Evolutionary conservation across 2,888 invertebrate genomes (phyloP), one percentile per base, ranked within the genome.

Genomic region (Pterostichus niger): DNA sequence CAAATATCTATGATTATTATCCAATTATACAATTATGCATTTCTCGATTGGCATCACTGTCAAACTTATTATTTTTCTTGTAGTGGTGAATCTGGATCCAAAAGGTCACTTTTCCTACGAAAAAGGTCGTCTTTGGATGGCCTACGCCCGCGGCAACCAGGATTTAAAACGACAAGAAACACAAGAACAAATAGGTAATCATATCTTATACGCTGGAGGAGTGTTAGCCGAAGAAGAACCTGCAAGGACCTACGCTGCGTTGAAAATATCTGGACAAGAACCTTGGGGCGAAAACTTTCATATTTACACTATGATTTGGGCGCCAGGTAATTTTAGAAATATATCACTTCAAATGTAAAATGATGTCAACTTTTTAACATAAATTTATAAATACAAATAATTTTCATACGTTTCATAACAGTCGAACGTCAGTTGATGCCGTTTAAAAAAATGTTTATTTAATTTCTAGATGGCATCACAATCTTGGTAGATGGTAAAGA

Each of bases 301-400:
- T 86, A 88, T 88, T 9, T 94, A 91, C 86, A 89, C 89, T 33
- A 84, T 93, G 6, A 91, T 91, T 84, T 94, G 94, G 94, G 91
- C 88, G 46, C 90, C 90, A 56, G 92, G 92, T 86, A 86, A 10
- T 52, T 52, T 17, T 2, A 2, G 35, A 61, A 61, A 33, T 35
- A 61, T 61, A 33, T 0, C 31, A n/a, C 11, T 59, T 59, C 5
- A 59, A 13, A n/a, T n/a, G n/a, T n/a, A n/a, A n/a, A n/a, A n/a
- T n/a, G n/a, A n/a, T n/a, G n/a, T n/a, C n/a, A n/a, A n/a, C n/a
- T n/a, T n/a, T n/a, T n/a, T n/a, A n/a, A n/a, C n/a, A n/a, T n/a
- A n/a, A n/a, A n/a, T n/a, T n/a, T n/a, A n/a, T n/a, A n/a, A n/a
- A n/a, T n/a, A n/a, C n/a, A n/a, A n/a, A n/a, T n/a, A n/a, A n/a